phyloP scores from a whole-genome alignment of 2,888 invertebrate genomes.

The Synanthedon myopaeformis region DNA sequence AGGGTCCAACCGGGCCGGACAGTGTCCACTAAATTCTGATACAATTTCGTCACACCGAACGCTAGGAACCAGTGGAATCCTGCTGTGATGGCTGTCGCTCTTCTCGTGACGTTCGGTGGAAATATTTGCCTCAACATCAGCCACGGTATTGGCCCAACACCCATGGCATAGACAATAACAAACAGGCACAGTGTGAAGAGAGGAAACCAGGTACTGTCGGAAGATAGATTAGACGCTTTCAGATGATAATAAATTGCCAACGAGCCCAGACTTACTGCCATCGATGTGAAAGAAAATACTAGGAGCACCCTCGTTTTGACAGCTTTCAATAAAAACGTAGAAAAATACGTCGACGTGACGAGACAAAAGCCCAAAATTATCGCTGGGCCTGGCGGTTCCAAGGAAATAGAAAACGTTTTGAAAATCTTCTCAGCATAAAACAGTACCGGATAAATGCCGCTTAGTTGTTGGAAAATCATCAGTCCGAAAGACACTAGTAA shows the following conservation, averaged over 20 bases:
- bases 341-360: slow-evolving; percentile 68
- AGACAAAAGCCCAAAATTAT: slow-evolving; percentile 74
- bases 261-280: slow-evolving; percentile 64
- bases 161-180: slow-evolving; percentile 73
- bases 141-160: slow-evolving; percentile 81
- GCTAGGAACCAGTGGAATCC: slow-evolving; percentile 78
- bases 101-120: slow-evolving; percentile 70
- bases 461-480: slow-evolving; percentile 75
- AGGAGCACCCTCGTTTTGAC: slow-evolving; percentile 73
- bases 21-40: slow-evolving; percentile 67
- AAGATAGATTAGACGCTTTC: slow-evolving; percentile 25
- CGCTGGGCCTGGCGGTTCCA: slow-evolving; percentile 48
- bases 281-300: slow-evolving; percentile 68
- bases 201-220: slow-evolving; percentile 62
- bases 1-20: slow-evolving; percentile 75
- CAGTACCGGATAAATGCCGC: slow-evolving; percentile 72
- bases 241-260: slow-evolving; percentile 63
- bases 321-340: slow-evolving; percentile 70
- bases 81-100: slow-evolving; percentile 76
- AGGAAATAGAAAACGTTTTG: slow-evolving; percentile 45
- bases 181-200: slow-evolving; percentile 67
- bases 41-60: slow-evolving; percentile 73
- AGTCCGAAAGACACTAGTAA: slow-evolving; percentile 67
- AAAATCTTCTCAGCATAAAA: slow-evolving; percentile 72
- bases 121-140: slow-evolving; percentile 77